phyloP scores from a whole-genome alignment of 2,888 invertebrate species.

The Hesperia comma region DNA sequence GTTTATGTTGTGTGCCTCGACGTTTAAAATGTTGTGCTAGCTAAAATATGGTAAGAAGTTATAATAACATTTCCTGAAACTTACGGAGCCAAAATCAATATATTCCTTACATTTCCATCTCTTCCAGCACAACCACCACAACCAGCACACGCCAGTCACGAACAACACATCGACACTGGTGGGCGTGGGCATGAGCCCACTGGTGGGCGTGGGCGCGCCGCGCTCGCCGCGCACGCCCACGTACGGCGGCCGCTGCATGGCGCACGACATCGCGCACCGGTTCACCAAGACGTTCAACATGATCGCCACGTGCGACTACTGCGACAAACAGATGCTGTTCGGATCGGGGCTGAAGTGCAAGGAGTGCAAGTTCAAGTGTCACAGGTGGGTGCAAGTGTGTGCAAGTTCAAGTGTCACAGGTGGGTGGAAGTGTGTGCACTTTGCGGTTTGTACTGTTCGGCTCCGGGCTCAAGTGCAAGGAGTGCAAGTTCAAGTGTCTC shows the following conservation, averaged over 20 bases:
- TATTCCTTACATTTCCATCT: neutral
- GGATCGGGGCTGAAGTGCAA: conserved; percentile 94
- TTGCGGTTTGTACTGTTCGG: conserved; percentile 87
- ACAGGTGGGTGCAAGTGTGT: conserved; percentile 69
- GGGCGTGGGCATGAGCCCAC: conserved; percentile 28
- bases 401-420: too few species aligned
- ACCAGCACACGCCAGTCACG: conserved; percentile 16
- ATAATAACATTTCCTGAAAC: too few species aligned
- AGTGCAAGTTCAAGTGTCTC: too few species aligned
- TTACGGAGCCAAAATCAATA: too few species aligned
- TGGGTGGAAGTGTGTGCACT: too few species aligned
- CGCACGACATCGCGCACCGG: conserved; percentile 94
- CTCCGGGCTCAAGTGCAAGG: conserved; percentile 93
- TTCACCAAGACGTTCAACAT: conserved; percentile 95
- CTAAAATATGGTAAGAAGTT: too few species aligned
- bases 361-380: conserved; percentile 97
- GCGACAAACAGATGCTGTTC: conserved; percentile 94
- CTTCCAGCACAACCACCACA: conserved; percentile 28
- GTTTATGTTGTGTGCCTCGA: too few species aligned
- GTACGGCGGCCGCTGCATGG: conserved; percentile 88
- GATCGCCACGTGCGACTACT: conserved; percentile 95
- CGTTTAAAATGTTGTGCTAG: too few species aligned
- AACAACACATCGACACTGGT: conserved; percentile 44
- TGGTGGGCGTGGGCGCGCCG: conserved; percentile 65
- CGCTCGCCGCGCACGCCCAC: conserved; percentile 90